phyloP scores from a whole-genome alignment of 2,888 invertebrate genomes.

The Eupithecia exiguata region DNA sequence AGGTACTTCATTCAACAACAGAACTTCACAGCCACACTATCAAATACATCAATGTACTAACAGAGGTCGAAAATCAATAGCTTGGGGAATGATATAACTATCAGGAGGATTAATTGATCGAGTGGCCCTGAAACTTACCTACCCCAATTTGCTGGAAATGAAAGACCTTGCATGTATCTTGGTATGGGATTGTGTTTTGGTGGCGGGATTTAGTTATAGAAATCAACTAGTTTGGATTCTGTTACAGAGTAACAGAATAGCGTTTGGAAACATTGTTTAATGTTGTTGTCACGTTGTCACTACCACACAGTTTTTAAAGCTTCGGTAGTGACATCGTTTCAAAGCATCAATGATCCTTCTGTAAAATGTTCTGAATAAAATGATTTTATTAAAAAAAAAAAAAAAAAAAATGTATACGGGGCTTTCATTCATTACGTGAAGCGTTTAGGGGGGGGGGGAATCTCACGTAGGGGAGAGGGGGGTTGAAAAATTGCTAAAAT shows the following conservation, averaged over 20 bases:
- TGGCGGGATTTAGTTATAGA: neutral
- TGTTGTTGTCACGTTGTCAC: no score
- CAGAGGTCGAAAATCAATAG: slow-evolving; percentile 44
- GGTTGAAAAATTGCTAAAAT: no score
- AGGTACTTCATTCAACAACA: neutral
- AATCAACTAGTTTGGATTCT: neutral
- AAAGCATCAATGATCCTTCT: no score
- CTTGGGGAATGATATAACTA: slow-evolving; percentile 42
- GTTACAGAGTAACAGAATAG: neutral
- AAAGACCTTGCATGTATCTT: slow-evolving; percentile 12
- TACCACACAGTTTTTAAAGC: no score
- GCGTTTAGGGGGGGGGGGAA: no score
- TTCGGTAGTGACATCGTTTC: no score
- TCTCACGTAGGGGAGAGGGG: no score
- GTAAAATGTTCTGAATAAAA: no score
- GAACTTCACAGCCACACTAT: slow-evolving; percentile 17
- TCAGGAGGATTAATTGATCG: slow-evolving; percentile 45
- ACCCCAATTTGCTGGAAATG: slow-evolving; percentile 40
- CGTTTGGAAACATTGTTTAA: neutral
- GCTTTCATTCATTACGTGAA: no score
- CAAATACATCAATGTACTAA: slow-evolving; percentile 32
- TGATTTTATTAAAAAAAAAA: no score
- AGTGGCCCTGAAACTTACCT: slow-evolving; percentile 40
- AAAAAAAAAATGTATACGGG: no score
- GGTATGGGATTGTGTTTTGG: neutral